Base-by-base conservation (phyloP, 2,888 invertebrate species). In the Agriotes lineatus region DNA sequence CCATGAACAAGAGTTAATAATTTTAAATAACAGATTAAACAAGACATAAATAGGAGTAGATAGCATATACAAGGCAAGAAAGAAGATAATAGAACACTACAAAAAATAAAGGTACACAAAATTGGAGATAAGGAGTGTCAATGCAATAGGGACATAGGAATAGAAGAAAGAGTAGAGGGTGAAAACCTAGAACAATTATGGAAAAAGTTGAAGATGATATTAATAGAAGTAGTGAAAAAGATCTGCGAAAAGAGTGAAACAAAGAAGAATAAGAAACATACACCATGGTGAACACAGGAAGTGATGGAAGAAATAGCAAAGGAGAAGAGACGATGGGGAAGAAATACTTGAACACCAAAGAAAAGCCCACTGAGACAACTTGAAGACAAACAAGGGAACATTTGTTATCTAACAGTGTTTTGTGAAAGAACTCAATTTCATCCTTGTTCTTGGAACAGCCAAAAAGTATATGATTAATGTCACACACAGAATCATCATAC, bases 221-320 rank as follows among this genome's bases (percentile, higher is more conserved):
- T 33, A 33, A 33, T 33, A 9, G 6, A 33, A 33, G 9, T 33
- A 33, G 6, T 9, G 9, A 9, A 33, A 33, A 33, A 39, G 10
- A 39, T 39, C 39, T 39, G 14, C n/a, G 39, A 5, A 39, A 12
- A 14, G 39, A 39, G n/a, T 10, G n/a, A 10, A 39, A 39, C 39
- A 39, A 39, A 39, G 39, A 39, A 39, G 39, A 39, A 39, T 39
- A 39, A 39, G 6, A 14, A 39, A 39, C 39, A 10, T 39, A 39
- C 3, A 39, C 6, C 10, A 39, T 39, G 39, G 39, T 39, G 39
- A 5, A 3, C 39, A 39, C 39, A 39, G 39, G 5, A 39, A 39
- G 10, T 39, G 10, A 39, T 6, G 39, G 39, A 39, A n/a, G 39
- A 39, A 39, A 39, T 39, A 39, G 39, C 39, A 39, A 39, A 39